Evolutionary conservation across 2,888 invertebrate genomes (phyloP).

Genomic region (Himalopsyche kuldschensis): DNA sequence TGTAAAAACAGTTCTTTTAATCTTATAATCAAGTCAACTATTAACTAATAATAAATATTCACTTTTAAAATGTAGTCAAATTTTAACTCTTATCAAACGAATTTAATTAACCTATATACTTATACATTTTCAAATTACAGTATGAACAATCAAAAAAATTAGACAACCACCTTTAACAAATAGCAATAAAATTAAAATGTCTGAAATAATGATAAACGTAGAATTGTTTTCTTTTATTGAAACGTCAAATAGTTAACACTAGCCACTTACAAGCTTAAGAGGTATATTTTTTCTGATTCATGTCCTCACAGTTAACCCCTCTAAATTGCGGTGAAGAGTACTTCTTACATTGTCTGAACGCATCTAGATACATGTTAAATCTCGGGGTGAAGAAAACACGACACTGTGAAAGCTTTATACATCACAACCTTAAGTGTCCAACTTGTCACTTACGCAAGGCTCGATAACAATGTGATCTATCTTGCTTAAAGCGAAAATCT

Average conservation of each 20-base stretch:
- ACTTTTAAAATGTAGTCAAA: no score
- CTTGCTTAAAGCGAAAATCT: neutral
- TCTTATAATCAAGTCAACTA: no score
- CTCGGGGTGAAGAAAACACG: neutral
- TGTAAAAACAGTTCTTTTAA: no score
- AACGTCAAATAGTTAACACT: neutral
- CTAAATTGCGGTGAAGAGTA: constrained; percentile 16
- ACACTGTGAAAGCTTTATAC: constrained; percentile 15
- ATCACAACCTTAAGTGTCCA: constrained; percentile 23
- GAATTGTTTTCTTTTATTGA: neutral
- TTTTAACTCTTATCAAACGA: no score
- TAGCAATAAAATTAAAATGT: no score
- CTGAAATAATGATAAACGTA: no score
- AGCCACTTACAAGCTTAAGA: neutral
- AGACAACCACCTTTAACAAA: no score
- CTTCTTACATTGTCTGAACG: neutral
- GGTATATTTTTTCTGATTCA: neutral
- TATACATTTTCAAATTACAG: no score
- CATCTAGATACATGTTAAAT: constrained; percentile 7
- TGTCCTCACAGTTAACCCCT: constrained; percentile 20
- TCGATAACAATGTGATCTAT: constrained; percentile 18
- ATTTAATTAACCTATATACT: no score
- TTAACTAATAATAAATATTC: no score
- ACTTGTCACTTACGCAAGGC: constrained; percentile 19
- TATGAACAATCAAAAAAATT: no score